Conservation (phyloP, 2,888 invertebrate genomes). For the Rutpela maculata region DNA sequence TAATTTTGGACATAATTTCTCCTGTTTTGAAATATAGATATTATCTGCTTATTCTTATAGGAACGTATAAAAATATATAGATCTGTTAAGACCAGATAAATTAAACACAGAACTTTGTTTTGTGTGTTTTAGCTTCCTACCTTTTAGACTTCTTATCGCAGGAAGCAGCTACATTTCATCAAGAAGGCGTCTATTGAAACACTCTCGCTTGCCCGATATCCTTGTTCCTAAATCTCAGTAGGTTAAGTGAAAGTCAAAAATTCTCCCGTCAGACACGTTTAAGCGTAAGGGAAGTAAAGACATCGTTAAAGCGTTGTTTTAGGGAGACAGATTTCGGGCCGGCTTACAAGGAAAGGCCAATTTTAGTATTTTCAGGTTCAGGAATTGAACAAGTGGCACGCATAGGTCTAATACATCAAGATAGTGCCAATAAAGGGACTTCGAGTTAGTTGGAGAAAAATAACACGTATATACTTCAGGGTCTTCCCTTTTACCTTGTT, state of each 20-base stretch:
- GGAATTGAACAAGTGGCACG: conserved; percentile 3
- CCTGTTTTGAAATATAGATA: too few relatives aligned
- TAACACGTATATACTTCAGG: neutral
- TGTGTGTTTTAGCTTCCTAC: conserved; percentile 29
- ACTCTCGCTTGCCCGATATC: conserved; percentile 4
- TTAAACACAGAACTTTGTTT: conserved; percentile 27
- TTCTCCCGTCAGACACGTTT: neutral
- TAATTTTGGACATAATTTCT: too few relatives aligned
- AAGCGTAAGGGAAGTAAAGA: conserved; percentile 23
- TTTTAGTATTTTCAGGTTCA: conserved; percentile 17
- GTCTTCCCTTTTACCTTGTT: conserved; percentile 11
- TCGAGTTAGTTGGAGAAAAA: conserved; percentile 2
- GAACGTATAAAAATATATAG: too few relatives aligned
- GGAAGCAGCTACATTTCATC: conserved; percentile 33
- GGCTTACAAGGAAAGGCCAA: conserved; percentile 26
- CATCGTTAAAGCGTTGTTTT: conserved; percentile 15
- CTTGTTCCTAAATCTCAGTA: conserved; percentile 10
- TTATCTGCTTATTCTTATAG: too few relatives aligned
- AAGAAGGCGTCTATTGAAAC: conserved; percentile 31
- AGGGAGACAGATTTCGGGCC: conserved; percentile 14
- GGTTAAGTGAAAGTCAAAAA: conserved; percentile 8
- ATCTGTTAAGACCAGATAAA: conserved; percentile 19
- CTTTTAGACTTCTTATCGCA: conserved; percentile 34
- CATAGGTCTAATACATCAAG: conserved; percentile 15
- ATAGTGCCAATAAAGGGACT: conserved; percentile 13